Evolutionary conservation across 2,797 vertebrate species (phyloP), one percentile per base, ranked within the genome.

Genomic region (Ispidina lecontei): DNA sequence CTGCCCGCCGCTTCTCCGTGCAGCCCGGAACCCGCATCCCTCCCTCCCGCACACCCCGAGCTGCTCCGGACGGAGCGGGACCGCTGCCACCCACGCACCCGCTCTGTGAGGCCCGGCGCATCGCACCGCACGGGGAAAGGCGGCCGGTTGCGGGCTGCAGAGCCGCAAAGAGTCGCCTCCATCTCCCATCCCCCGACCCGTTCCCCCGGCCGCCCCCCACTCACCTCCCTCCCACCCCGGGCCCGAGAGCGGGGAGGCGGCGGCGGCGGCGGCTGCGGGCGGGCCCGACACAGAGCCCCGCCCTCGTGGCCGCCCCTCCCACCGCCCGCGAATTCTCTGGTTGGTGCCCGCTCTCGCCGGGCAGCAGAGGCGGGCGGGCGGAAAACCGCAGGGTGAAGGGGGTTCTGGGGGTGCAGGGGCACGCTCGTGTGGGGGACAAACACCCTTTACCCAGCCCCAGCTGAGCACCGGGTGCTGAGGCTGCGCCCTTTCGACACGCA

Each of bases 151-250:
- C 73, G 8, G 3, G 65, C 33, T 41, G 47, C 41, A 39, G 33
- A 3, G 28, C 5, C 25, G 10, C 8, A 8, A 20, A 47, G 13
- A 74, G 22, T 46, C 52, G 37, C 55, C 47, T 12, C 63, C 46
- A 3, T 12, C 23, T 5, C 2, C 54, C n/a, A 13, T 1, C 41
- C 75, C 67, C 68, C 47, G 33, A 1, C 29, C 69, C 41, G 28
- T 4, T n/a, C 54, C 29, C 49, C 14, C n/a, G 3, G 3, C 68
- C 44, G n/a, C n/a, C 65, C 55, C 74, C 55, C 62, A 70, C 86
- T 82, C 77, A 82, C 78, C 86, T 82, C 78, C 86, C 86, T 43
- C 86, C 86, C 78, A 74, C 78, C 64, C 84, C 28, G 14, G 37
- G 37, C 22, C 68, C 51, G 59, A 51, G 28, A 39, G 28, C 14